Evolutionary conservation across 2,797 vertebrate species (phyloP).

Genomic region (Fundulus diaphanus): DNA sequence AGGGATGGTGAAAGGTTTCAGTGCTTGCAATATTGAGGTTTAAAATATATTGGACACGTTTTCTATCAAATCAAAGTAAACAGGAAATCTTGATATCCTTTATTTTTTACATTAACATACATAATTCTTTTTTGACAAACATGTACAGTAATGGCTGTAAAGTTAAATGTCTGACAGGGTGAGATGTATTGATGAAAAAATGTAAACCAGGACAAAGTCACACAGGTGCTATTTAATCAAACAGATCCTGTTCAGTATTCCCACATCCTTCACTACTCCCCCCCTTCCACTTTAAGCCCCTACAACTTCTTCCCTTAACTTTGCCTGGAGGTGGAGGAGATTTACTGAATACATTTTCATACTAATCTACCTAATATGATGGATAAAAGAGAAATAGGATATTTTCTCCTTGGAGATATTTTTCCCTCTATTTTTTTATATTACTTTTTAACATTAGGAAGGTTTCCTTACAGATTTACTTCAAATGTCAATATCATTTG

Average conservation of each 20-base stretch:
- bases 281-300: constrained; percentile 21
- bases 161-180: not conserved
- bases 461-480: constrained; percentile 24
- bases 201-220: not conserved
- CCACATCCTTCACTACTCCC: constrained; percentile 22
- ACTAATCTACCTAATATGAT: constrained; percentile 64
- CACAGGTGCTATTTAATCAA: not conserved
- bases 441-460: constrained; percentile 29
- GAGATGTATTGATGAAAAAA: not conserved
- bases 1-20: not conserved
- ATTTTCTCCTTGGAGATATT: constrained; percentile 53
- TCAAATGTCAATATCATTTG: not conserved
- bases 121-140: not conserved
- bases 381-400: constrained; percentile 51
- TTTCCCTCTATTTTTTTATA: constrained; percentile 32
- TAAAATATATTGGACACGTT: not conserved
- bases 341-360: constrained; percentile 59
- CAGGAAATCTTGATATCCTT: too few relatives aligned
- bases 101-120: too few relatives aligned
- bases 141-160: not conserved
- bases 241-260: not conserved
- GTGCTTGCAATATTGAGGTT: not conserved
- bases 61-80: too few relatives aligned
- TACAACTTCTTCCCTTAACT: constrained; percentile 36
- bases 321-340: constrained; percentile 41